phyloP scores from a whole-genome alignment of 1,140 invertebrate species.

The Phymorhynchus buccinoides region DNA sequence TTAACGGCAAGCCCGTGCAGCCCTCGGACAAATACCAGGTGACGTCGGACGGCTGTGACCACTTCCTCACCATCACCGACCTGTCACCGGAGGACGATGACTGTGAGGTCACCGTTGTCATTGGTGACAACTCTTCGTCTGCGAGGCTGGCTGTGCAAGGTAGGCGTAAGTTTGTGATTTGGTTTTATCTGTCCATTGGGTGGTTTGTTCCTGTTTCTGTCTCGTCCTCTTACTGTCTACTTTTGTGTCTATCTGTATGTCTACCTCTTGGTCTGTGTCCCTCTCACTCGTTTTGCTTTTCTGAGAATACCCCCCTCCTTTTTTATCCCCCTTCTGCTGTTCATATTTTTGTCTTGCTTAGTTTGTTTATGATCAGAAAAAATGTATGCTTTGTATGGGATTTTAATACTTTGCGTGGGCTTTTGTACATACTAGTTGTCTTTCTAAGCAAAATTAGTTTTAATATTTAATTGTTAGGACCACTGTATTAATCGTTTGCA shows the following conservation, averaged over 20 bases:
- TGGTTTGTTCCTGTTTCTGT: not conserved
- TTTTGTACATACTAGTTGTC: no score
- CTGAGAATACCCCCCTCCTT: no score
- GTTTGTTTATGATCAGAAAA: no score
- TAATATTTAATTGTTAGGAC: no score
- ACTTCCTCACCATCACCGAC: constrained; percentile 65
- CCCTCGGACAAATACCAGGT: constrained; percentile 77
- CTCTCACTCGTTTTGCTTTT: no score
- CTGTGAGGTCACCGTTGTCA: constrained; percentile 63
- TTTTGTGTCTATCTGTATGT: not conserved
- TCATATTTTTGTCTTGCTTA: not conserved
- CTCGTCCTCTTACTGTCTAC: not conserved
- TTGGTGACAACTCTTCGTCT: constrained; percentile 64
- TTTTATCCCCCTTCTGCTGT: no score
- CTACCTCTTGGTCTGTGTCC: not conserved
- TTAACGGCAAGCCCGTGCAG: constrained; percentile 63
- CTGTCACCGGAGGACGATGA: constrained; percentile 59
- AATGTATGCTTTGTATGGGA: no score
- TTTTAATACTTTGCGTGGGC: no score
- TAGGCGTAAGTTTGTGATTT: constrained; percentile 38
- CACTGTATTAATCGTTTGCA: no score
- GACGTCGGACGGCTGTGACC: constrained; percentile 57
- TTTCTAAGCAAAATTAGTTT: no score
- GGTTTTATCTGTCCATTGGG: not conserved
- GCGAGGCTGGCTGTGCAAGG: constrained; percentile 66